Conservation (phyloP, 2,888 invertebrate genomes). For the Chymomyza fuscimana region DNA sequence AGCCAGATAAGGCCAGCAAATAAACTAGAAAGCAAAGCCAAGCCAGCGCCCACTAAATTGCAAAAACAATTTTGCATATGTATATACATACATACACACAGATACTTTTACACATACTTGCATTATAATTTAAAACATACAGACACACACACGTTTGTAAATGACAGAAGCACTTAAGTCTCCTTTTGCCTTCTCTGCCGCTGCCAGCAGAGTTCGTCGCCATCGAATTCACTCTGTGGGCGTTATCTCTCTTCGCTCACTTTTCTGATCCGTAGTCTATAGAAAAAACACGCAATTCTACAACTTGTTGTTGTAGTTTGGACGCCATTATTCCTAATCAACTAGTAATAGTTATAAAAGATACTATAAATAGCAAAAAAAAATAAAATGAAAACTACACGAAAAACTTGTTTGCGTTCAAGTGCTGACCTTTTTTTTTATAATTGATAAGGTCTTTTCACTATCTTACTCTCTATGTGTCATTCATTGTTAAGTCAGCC, state of each 20-base stretch:
- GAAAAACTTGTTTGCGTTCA: constrained; percentile 18
- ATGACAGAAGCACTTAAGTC: neutral
- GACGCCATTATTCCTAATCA: neutral
- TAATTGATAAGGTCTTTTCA: constrained; percentile 1
- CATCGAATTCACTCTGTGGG: neutral
- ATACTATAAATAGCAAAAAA: constrained; percentile 15
- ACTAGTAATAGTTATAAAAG: neutral
- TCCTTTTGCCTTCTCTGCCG: too few relatives aligned
- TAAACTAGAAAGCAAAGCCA: neutral
- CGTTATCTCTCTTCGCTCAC: neutral
- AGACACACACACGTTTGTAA: constrained; percentile 2
- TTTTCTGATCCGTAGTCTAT: neutral
- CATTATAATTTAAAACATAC: neutral
- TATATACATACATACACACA: constrained; percentile 2
- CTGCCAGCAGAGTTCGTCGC: constrained; percentile 1
- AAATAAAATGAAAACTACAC: constrained; percentile 8
- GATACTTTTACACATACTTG: neutral
- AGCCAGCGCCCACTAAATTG: constrained; percentile 8
- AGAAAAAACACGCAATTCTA: neutral
- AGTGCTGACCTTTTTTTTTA: constrained; percentile 16
- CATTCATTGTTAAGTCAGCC: neutral
- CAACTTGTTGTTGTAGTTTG: constrained; percentile 11
- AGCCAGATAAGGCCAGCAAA: neutral
- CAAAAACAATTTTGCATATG: constrained; percentile 29
- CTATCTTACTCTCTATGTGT: neutral